Conservation (phyloP, 2,797 vertebrate species). For the Sebastes vulpes region DNA sequence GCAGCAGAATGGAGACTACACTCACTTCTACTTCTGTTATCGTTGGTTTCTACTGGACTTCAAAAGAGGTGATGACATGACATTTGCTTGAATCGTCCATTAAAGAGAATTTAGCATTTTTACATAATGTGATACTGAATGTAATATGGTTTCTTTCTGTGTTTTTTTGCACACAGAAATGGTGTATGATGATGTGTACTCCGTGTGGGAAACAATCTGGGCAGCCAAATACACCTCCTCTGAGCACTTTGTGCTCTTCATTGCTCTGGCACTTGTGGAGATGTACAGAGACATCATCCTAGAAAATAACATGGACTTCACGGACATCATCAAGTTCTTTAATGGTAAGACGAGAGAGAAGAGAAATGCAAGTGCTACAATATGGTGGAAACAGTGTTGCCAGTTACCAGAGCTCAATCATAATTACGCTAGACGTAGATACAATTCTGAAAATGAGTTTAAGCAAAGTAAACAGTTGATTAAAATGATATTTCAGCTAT, state of each 20-base stretch:
- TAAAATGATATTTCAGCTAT: neutral
- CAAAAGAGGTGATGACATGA: slow-evolving; percentile 91
- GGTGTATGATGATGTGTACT: slow-evolving; percentile 95
- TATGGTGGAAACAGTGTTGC: neutral
- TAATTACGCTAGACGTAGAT: neutral
- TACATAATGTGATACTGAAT: neutral
- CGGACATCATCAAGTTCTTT: slow-evolving; percentile 99
- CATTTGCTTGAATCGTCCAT: neutral
- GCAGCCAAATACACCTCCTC: slow-evolving; percentile 93
- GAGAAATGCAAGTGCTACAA: neutral
- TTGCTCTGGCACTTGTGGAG: slow-evolving; percentile 95
- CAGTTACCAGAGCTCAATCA: neutral
- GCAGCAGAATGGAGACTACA: slow-evolving; percentile 99
- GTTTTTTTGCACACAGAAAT: slow-evolving; percentile 86
- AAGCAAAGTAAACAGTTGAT: neutral
- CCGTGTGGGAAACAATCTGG: slow-evolving; percentile 99
- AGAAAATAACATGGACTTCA: slow-evolving; percentile 99
- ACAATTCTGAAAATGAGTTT: neutral
- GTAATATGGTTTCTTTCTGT: neutral
- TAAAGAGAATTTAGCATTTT: neutral
- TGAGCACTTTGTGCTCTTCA: slow-evolving; percentile 96
- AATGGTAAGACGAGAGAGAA: slow-evolving; percentile 87
- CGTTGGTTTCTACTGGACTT: slow-evolving; percentile 99
- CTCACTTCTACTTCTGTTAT: slow-evolving; percentile 99
- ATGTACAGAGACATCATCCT: slow-evolving; percentile 97